Conservation (phyloP, 2,888 invertebrate species). For the Heteromurus nitidus region DNA sequence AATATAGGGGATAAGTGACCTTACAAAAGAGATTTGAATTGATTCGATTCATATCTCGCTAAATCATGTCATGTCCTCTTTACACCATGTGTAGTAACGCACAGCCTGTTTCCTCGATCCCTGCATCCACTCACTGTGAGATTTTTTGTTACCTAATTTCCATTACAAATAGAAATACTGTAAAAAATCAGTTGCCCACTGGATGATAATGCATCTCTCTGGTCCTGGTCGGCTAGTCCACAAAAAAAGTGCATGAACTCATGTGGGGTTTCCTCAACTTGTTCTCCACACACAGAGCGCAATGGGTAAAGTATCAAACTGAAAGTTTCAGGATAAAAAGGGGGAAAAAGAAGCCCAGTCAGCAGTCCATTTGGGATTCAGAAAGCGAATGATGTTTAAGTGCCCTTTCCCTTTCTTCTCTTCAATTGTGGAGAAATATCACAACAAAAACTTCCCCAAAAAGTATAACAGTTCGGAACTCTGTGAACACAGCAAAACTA, state of each 20-base stretch:
- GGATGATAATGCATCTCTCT: background rate
- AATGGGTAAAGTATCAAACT: background rate
- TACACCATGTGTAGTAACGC: too few relatives aligned
- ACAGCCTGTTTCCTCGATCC: background rate
- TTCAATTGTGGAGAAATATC: background rate
- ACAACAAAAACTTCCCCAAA: background rate
- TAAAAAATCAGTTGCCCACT: background rate
- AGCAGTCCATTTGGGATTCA: slow-evolving; percentile 32
- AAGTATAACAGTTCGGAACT: background rate
- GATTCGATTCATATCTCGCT: too few relatives aligned
- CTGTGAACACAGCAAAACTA: background rate
- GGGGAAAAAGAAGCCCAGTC: slow-evolving; percentile 22
- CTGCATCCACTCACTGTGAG: slow-evolving; percentile 1
- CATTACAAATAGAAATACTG: slow-evolving; percentile 35
- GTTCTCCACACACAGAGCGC: background rate
- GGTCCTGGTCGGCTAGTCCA: slow-evolving; percentile 16
- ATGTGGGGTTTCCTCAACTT: slow-evolving; percentile 14
- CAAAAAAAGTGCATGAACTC: slow-evolving; percentile 22
- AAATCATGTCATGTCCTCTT: too few relatives aligned
- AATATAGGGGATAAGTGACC: too few relatives aligned
- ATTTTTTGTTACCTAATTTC: slow-evolving; percentile 30
- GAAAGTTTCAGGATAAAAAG: background rate
- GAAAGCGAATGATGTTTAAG: background rate
- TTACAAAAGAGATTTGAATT: too few relatives aligned
- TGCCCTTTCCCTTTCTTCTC: slow-evolving; percentile 17